Percentiles rank a stretch among this genome's conserved stretches.
Conservation (phyloP, 1,140 invertebrate species). For the Holotrichia oblita region DNA sequence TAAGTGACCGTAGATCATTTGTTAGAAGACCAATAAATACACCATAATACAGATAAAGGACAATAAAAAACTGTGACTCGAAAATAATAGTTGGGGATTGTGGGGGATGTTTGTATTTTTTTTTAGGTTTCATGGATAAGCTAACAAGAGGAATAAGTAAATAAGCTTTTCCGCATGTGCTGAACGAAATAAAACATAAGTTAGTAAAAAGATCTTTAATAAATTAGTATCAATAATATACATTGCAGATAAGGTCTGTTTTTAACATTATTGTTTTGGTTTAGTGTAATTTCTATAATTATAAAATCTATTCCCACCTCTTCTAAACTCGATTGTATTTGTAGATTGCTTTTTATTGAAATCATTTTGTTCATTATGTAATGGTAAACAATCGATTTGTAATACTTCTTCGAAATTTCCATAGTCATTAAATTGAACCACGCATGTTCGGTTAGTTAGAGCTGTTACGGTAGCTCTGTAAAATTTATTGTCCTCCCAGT, state of each 20-base stretch:
- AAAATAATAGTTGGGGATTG: too few relatives aligned
- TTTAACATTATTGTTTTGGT: conserved; percentile 11
- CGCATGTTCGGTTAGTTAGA: conserved; percentile 80
- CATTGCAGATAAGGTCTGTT: neutral
- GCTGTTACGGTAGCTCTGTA: conserved; percentile 86
- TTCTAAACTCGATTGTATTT: conserved; percentile 26
- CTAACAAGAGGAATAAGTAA: too few relatives aligned
- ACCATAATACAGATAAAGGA: too few relatives aligned
- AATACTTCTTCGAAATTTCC: conserved; percentile 90
- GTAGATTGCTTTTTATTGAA: conserved; percentile 18
- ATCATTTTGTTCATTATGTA: conserved; percentile 50
- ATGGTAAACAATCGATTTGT: conserved; percentile 78
- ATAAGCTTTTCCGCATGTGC: neutral
- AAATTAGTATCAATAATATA: conserved; percentile 31
- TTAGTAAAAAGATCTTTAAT: conserved; percentile 12
- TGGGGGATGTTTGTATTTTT: too few relatives aligned
- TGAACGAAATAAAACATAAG: neutral
- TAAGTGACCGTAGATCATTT: too few relatives aligned
- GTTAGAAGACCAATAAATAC: too few relatives aligned
- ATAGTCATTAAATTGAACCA: conserved; percentile 87
- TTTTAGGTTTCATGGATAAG: too few relatives aligned
- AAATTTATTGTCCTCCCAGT: conserved; percentile 94
- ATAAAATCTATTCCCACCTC: conserved; percentile 35
- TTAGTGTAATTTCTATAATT: neutral
- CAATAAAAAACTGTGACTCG: too few relatives aligned